These are phyloP conservation scores for Psittacara wagleri DNA, from an alignment of 2,113 vertebrate species.

Conservation along the genomic window DNA sequence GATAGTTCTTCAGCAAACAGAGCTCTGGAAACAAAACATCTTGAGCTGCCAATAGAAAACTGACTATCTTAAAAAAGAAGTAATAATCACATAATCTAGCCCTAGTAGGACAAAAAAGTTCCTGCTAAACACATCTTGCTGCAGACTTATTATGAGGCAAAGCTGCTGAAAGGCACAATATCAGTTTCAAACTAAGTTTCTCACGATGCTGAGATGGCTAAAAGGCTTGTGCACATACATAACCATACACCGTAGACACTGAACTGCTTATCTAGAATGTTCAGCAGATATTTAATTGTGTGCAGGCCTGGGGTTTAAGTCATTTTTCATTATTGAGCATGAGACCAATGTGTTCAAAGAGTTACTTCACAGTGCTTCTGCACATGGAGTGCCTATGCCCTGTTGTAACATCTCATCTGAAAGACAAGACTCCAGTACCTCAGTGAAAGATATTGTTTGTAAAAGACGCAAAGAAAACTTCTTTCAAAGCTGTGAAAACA, in stretches of 20 bases:
- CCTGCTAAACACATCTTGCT: background rate
- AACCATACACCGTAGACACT: background rate
- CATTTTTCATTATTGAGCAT: background rate
- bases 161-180: background rate
- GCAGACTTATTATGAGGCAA: background rate
- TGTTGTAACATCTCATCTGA: background rate
- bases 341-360: background rate
- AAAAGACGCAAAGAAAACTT: background rate
- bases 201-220: background rate
- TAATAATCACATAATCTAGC: background rate
- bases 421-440: background rate
- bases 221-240: background rate
- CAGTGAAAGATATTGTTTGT: conserved; percentile 18
- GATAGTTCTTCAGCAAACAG: background rate
- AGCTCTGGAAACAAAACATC: background rate
- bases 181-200: background rate
- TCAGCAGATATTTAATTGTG: background rate
- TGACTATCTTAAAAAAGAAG: background rate
- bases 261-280: background rate
- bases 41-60: background rate
- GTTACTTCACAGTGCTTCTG: background rate
- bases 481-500: conserved; percentile 37
- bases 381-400: background rate
- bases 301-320: background rate
- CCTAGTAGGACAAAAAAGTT: background rate